These are phyloP conservation scores for Natator depressus DNA, from an alignment of 2,113 vertebrate species.

Conservation along the genomic window DNA sequence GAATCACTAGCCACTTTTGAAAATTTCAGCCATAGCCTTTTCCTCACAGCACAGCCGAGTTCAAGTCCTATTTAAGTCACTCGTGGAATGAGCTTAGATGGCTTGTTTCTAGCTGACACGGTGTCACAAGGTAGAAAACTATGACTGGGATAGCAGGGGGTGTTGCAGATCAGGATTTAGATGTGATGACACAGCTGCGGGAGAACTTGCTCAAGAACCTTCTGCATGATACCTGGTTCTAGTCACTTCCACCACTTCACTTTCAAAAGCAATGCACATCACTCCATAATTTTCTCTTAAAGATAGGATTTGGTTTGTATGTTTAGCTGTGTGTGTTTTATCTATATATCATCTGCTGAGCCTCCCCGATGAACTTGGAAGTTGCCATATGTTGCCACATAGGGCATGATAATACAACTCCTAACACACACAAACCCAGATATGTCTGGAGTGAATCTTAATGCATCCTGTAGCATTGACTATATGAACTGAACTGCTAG, in stretches of 20 bases:
- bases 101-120: accelerated
- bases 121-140: not conserved
- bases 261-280: accelerated
- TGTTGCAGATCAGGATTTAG: not conserved
- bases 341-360: not conserved
- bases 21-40: not conserved
- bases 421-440: accelerated
- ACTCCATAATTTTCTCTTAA: accelerated
- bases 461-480: not conserved
- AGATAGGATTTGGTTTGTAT: accelerated
- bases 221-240: accelerated
- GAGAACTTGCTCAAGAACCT: accelerated
- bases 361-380: not conserved
- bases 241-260: not conserved
- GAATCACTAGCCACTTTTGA: not conserved
- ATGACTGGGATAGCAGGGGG: not conserved
- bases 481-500: accelerated
- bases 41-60: not conserved
- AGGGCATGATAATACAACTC: accelerated
- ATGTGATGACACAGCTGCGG: accelerated
- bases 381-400: accelerated
- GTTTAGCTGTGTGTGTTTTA: not conserved
- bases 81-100: accelerated
- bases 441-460: not conserved
- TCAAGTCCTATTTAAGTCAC: accelerated